phyloP scores from a whole-genome alignment of 2,888 invertebrate genomes.

The Anaspis maculata region DNA sequence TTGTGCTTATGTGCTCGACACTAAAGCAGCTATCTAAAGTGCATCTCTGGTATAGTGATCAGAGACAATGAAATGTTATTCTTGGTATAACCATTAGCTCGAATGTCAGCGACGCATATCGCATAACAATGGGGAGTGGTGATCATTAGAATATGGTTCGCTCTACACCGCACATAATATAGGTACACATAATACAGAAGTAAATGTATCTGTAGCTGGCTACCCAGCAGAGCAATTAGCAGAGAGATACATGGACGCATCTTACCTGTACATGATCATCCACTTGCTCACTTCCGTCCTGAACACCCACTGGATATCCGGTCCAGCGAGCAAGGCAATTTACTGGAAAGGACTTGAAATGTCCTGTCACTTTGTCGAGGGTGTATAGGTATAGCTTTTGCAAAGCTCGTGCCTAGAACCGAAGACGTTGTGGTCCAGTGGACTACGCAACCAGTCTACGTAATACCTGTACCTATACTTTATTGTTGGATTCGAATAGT shows the following conservation, averaged over 20 bases:
- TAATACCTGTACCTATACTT: no score
- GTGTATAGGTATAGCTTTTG: no score
- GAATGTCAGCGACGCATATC: constrained; percentile 17
- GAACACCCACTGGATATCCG: constrained; percentile 16
- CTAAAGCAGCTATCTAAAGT: constrained; percentile 15
- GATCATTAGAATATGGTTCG: constrained; percentile 10
- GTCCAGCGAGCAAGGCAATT: constrained; percentile 6
- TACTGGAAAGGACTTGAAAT: no score
- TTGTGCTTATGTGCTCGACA: no score
- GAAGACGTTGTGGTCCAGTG: no score
- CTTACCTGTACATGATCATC: constrained; percentile 15
- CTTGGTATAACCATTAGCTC: constrained; percentile 14
- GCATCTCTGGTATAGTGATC: constrained; percentile 10
- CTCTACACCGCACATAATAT: constrained; percentile 11
- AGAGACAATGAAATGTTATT: constrained; percentile 13
- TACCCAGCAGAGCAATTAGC: constrained; percentile 14
- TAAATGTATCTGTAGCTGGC: no score
- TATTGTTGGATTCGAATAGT: no score
- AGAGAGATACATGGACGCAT: constrained; percentile 14
- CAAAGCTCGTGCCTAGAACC: no score
- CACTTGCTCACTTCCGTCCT: constrained; percentile 14
- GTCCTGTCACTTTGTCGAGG: no score
- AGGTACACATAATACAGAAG: no score
- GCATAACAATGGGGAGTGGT: constrained; percentile 16
- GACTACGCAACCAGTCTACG: no score